These are phyloP conservation scores for Lapara coniferarum DNA, from an alignment of 2,888 invertebrate species.

Conservation along the genomic window DNA sequence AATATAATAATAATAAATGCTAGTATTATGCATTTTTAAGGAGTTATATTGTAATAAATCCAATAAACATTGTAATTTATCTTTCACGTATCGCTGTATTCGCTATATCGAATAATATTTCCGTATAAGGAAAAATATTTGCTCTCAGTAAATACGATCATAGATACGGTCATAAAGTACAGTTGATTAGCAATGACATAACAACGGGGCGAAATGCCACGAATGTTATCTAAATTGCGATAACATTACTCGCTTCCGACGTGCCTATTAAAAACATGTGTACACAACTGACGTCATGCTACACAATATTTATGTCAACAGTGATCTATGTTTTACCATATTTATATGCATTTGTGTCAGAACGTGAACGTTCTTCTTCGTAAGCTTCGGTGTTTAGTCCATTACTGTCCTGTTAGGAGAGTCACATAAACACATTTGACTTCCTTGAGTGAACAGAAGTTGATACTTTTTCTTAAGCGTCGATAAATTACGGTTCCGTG, in stretches of 20 bases:
- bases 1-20: no score
- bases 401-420: no score
- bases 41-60: no score
- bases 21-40: no score
- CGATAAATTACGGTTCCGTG: no score
- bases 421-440: no score
- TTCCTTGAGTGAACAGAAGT: no score
- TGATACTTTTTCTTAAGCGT: no score
- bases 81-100: no score
- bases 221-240: slow-evolving; percentile 42
- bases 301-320: slow-evolving; percentile 23
- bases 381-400: neutral
- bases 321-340: slow-evolving; percentile 4
- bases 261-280: slow-evolving; percentile 27
- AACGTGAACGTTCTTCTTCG: no score
- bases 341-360: slow-evolving; percentile 11
- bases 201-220: slow-evolving; percentile 42
- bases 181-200: slow-evolving; percentile 33
- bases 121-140: neutral
- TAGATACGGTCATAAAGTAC: slow-evolving; percentile 24
- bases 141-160: neutral
- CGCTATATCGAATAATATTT: no score
- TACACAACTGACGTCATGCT: slow-evolving; percentile 21
- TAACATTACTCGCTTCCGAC: slow-evolving; percentile 38
- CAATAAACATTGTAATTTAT: no score